A percentile compares a stretch with the other conserved stretches of the same genome.
phyloP scores from a whole-genome alignment of 1,140 invertebrate genomes.

The Tetranychus urticae region DNA sequence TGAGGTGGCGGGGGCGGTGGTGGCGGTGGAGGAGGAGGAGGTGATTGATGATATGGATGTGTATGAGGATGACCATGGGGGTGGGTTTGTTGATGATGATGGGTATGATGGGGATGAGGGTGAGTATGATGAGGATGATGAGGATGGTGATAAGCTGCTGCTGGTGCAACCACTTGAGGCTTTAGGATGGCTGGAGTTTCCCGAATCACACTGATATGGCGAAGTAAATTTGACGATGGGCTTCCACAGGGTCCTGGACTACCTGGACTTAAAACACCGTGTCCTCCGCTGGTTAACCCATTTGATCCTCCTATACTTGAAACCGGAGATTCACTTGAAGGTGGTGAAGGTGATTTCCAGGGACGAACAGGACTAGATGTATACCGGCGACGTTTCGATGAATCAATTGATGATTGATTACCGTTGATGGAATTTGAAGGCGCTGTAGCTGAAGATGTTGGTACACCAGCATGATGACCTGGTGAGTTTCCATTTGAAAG shows the following conservation, averaged over 20 bases:
- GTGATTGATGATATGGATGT: background rate
- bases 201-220: conserved; percentile 9
- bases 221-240: background rate
- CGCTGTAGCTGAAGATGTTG: background rate
- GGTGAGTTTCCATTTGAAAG: background rate
- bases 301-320: background rate
- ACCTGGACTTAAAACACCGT: background rate
- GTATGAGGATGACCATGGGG: background rate
- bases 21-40: conserved; percentile 4
- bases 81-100: background rate
- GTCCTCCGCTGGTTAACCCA: background rate
- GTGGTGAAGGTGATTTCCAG: conserved; percentile 10
- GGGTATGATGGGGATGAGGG: background rate
- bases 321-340: background rate
- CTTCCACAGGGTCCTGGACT: background rate
- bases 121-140: background rate
- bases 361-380: conserved; percentile 11
- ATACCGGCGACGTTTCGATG: conserved; percentile 2
- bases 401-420: background rate
- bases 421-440: background rate
- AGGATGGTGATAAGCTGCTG: background rate
- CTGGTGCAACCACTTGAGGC: conserved; percentile 5
- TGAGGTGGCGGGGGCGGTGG: background rate
- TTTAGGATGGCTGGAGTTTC: conserved; percentile 10
- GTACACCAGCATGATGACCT: background rate